Evolutionary conservation across 1,140 invertebrate genomes (phyloP).

Genomic region (Philopotamus ludificatus): DNA sequence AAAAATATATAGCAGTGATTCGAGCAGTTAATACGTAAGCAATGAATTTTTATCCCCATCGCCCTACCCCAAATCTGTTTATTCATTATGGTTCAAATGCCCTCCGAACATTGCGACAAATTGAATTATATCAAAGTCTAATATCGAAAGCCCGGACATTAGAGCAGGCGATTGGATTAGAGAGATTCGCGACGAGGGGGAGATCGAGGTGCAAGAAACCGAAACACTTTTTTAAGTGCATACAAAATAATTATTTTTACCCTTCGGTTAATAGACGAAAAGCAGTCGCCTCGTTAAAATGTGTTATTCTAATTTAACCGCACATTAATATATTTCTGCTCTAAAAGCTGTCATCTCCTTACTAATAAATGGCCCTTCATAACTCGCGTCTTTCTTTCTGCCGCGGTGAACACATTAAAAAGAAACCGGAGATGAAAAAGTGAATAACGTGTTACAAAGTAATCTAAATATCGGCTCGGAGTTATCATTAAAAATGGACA

Average conservation of each 20-base stretch:
- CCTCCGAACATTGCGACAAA: slow-evolving; percentile 31
- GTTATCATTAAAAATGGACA: too few species aligned
- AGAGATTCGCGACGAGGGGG: not conserved
- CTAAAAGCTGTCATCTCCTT: slow-evolving; percentile 30
- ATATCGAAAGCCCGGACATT: slow-evolving; percentile 24
- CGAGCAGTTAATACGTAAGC: too few species aligned
- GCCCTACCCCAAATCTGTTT: slow-evolving; percentile 29
- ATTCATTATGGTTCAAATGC: slow-evolving; percentile 30
- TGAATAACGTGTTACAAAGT: too few species aligned
- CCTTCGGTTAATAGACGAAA: not conserved
- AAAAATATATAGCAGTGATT: too few species aligned
- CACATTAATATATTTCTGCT: slow-evolving; percentile 21
- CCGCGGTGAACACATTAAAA: not conserved
- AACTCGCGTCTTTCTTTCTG: slow-evolving; percentile 17
- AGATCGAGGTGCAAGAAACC: too few species aligned
- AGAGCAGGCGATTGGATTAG: slow-evolving; percentile 15
- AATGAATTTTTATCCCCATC: not conserved
- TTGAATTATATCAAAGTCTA: slow-evolving; percentile 36
- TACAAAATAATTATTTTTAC: not conserved
- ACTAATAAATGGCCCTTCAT: slow-evolving; percentile 34
- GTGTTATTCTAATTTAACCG: slow-evolving; percentile 26
- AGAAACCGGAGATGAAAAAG: too few species aligned
- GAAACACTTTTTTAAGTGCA: too few species aligned
- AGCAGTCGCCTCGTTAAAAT: slow-evolving; percentile 16
- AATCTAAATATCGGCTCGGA: too few species aligned